Base-by-base conservation (phyloP, 2,888 invertebrate species). In the Physocephala rufipes region DNA sequence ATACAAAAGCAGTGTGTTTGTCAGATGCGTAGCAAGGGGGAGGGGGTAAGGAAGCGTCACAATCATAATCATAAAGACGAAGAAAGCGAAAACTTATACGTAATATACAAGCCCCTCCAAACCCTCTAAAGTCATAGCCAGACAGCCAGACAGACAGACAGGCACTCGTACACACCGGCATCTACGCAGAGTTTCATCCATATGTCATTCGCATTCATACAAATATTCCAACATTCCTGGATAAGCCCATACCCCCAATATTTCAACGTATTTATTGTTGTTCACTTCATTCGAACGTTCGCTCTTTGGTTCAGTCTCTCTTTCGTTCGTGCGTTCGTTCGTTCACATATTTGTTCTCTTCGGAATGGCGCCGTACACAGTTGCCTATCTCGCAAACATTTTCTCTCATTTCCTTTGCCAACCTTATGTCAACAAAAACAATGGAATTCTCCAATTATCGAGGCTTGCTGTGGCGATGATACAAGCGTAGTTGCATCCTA, bases 21-120 rank as follows among this genome's bases (percentile, higher is more conserved):
- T 47, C 49, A 19, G 49, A 49, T 15, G 26, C 15, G 2, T 2
- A 28, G 12, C 21, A 4, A 24, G 58, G 1, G 24, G 15, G 5
- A 3, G 45, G 21, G 21, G 15, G 45, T 16, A 21, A 67, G 58
- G 58, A 58, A 26, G 15, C 45, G 30, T 45, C 58, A 49, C 53
- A 51, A 30, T 24, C 47, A 26, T 19, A 55, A 15, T 36, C 55
- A 55, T 43, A 59, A 30, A 58, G 43, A 55, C 30, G 58, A 36
- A 36, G 9, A 36, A 36, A 36, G 36, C 36, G 36, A 36, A 36
- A 36, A 36, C 36, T n/a, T 49, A 12, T 49, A 49, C n/a, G 4
- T 49, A 3, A 28, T 58, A 58, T 13, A 58, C 19, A 75, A 67
- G 62, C 49, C 71, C 36, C 71, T 51, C 51, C 43, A 73, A 24